Evolutionary conservation across 2,113 vertebrate genomes (phyloP), one percentile per base, ranked within the genome.

Genomic region (Stegastes partitus): DNA sequence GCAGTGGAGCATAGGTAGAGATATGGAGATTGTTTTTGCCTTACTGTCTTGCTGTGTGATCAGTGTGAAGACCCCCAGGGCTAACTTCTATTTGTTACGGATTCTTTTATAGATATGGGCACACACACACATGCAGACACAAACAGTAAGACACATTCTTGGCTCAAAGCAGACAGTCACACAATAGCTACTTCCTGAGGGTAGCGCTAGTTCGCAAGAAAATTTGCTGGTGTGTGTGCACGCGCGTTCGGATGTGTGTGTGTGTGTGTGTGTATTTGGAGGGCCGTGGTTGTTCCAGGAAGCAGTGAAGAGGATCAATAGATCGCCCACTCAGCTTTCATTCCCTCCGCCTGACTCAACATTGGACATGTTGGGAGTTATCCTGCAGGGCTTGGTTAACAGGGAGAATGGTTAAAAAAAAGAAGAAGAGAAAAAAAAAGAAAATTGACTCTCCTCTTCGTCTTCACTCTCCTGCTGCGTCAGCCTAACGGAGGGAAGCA

Each of bases 261-360:
- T 66, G 78, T 74, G 69, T 80, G 62, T 84, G 77, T 84, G 68
- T 81, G 79, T 82, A 62, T 82, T 78, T 87, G 70, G 77, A 86
- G 83, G 84, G 82, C 87, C 70, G 59, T 59, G 74, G 73, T 87
- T 88, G 77, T 91, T 93, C 92, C 91, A 89, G 93, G 93, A 93
- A 93, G 85, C 88, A 77, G 83, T 63, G 74, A 63, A 88, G 85
- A 88, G 89, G 87, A 92, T 93, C 93, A 89, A 92, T 93, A 90
- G 89, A 90, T 92, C 90, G 86, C 89, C 92, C 89, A 92, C 92
- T 92, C 90, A 90, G 79, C 84, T 84, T 91, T 88, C 91, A 89
- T 92, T 90, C 90, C 89, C 81, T 88, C 53, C 26, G 65, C 87
- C 88, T 92, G 92, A 94, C 92, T 94, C 93, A 92, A 90, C 89